These are phyloP conservation scores for Scaptomyza polygonia DNA, from an alignment of 2,888 invertebrate species.

Conservation along the genomic window DNA sequence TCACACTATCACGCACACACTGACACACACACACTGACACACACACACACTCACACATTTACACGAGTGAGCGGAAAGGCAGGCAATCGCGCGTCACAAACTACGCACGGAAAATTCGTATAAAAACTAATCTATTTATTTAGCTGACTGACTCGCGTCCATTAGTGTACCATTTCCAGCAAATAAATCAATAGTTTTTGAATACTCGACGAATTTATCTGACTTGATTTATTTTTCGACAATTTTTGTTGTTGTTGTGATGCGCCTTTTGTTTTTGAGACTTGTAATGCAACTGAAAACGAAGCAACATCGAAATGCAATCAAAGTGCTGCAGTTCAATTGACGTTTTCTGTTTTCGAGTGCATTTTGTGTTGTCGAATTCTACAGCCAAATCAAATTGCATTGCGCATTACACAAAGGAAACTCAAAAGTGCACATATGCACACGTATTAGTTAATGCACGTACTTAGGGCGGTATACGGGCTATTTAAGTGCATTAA, in stretches of 20 bases:
- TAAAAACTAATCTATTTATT: constrained; percentile 77
- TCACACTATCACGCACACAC: no score
- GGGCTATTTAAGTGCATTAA: constrained; percentile 8
- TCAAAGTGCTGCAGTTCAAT: constrained; percentile 60
- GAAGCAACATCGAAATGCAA: constrained; percentile 67
- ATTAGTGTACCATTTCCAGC: constrained; percentile 59
- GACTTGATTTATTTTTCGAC: constrained; percentile 13
- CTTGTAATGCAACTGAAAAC: constrained; percentile 69
- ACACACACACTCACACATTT: constrained; percentile 30
- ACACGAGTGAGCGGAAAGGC: constrained; percentile 2
- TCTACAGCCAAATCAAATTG: constrained; percentile 42
- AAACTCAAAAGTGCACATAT: constrained; percentile 9
- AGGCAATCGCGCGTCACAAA: constrained; percentile 61
- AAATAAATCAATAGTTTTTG: constrained; percentile 74
- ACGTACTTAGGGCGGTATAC: background rate
- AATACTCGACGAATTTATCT: constrained; percentile 19
- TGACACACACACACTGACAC: no score
- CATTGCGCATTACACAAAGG: constrained; percentile 45
- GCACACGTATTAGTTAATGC: background rate
- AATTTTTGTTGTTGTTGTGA: constrained; percentile 9
- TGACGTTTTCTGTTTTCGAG: constrained; percentile 51
- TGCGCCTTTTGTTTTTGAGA: constrained; percentile 64
- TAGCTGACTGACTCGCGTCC: constrained; percentile 48
- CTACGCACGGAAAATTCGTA: constrained; percentile 52
- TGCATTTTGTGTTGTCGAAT: constrained; percentile 39